Percentiles rank a stretch among this genome's conserved stretches.
Evolutionary conservation across 2,113 vertebrate species (phyloP).

Genomic region (human (Homo sapiens)): DNA sequence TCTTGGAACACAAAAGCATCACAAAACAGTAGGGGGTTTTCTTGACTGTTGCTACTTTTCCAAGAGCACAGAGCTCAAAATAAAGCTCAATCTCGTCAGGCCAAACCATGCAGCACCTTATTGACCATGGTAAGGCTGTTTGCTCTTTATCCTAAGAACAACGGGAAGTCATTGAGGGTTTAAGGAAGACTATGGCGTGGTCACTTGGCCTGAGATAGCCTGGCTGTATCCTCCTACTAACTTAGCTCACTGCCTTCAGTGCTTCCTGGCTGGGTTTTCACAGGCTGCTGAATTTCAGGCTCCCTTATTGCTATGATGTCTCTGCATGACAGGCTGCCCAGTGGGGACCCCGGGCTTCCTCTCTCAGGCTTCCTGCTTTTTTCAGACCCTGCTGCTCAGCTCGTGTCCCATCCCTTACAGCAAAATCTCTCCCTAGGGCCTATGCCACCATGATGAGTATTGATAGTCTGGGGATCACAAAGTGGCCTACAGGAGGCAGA

Average conservation of each 20-base stretch:
- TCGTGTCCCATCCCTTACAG: not conserved
- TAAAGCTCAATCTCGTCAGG: not conserved
- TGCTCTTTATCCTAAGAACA: slow-evolving; percentile 34
- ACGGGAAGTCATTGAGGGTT: not conserved
- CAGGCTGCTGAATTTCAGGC: not conserved
- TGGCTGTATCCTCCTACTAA: not conserved
- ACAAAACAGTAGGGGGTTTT: not conserved
- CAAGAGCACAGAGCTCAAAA: not conserved
- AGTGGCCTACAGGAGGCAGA: not conserved
- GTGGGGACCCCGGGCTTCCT: not conserved
- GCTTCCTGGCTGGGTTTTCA: not conserved
- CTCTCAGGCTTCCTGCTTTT: not conserved
- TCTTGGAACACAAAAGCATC: not conserved
- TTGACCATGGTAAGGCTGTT: not conserved
- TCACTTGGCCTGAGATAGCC: not conserved
- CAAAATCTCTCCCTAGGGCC: not conserved
- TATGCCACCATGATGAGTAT: not conserved
- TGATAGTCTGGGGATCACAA: not conserved
- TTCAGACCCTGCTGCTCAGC: not conserved
- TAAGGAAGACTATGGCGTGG: not conserved
- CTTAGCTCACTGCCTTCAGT: not conserved
- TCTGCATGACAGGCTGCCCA: not conserved
- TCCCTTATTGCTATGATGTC: not conserved
- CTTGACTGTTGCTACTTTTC: not conserved
- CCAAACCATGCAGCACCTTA: not conserved